phyloP scores from a whole-genome alignment of 2,113 vertebrate species.

The Upupa epops region DNA sequence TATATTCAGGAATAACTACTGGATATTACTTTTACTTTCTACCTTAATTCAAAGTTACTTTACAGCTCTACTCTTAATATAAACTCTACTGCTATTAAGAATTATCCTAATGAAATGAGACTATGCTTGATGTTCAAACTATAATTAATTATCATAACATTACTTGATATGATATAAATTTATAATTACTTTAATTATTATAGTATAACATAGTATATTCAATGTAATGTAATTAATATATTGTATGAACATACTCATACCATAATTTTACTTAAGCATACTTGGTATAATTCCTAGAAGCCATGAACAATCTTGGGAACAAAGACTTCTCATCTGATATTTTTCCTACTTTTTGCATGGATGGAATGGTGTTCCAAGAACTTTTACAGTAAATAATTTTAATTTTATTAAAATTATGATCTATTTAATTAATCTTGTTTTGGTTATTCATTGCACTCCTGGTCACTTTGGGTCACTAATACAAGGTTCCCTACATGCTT shows the following conservation, averaged over 20 bases:
- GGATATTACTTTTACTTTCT: neutral
- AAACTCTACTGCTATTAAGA: neutral
- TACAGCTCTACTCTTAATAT: neutral
- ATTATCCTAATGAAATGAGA: neutral
- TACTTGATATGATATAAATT: too few species aligned
- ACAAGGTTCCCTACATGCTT: neutral
- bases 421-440: neutral
- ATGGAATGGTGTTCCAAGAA: neutral
- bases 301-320: neutral
- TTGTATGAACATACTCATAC: neutral
- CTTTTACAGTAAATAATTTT: neutral
- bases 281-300: neutral
- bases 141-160: too few species aligned
- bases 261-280: neutral
- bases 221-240: neutral
- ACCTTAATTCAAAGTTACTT: neutral
- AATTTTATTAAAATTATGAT: neutral
- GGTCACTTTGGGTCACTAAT: neutral
- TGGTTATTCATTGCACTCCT: neutral
- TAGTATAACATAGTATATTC: too few species aligned
- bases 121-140: neutral
- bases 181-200: too few species aligned
- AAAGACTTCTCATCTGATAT: neutral
- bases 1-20: neutral
- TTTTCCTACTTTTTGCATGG: neutral